phyloP scores from a whole-genome alignment of 1,140 invertebrate genomes.

The Cydia amplana region DNA sequence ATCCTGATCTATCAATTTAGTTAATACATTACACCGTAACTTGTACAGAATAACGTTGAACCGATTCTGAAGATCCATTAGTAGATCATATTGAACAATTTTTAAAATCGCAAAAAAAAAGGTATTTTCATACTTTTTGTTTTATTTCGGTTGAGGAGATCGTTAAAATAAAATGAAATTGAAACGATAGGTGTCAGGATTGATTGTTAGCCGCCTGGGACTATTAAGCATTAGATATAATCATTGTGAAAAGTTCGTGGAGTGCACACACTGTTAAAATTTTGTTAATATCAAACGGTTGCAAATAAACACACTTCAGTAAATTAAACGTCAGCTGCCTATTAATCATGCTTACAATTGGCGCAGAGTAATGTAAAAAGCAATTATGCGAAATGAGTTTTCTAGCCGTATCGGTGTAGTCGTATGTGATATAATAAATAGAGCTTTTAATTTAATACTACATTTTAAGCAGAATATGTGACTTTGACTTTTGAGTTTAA shows the following conservation, averaged over 20 bases:
- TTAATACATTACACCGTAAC: too few species aligned
- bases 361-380: neutral
- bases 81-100: too few species aligned
- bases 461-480: neutral
- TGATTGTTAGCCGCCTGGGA: too few species aligned
- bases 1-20: too few species aligned
- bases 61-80: too few species aligned
- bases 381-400: slow-evolving; percentile 13
- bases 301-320: slow-evolving; percentile 45
- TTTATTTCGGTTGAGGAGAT: too few species aligned
- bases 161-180: too few species aligned
- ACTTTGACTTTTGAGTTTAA: neutral
- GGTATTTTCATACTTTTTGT: too few species aligned
- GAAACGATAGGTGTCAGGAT: too few species aligned
- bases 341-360: slow-evolving; percentile 34
- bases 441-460: neutral
- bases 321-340: slow-evolving; percentile 51
- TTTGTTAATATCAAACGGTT: slow-evolving; percentile 29
- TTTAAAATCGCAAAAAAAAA: too few species aligned
- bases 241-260: slow-evolving; percentile 19
- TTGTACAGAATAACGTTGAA: too few species aligned
- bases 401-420: slow-evolving; percentile 8
- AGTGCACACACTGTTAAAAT: slow-evolving; percentile 30
- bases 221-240: neutral
- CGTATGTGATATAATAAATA: neutral